These are phyloP conservation scores for Odontamblyopus lacepedii DNA, from an alignment of 2,797 vertebrate genomes.

Conservation along the genomic window DNA sequence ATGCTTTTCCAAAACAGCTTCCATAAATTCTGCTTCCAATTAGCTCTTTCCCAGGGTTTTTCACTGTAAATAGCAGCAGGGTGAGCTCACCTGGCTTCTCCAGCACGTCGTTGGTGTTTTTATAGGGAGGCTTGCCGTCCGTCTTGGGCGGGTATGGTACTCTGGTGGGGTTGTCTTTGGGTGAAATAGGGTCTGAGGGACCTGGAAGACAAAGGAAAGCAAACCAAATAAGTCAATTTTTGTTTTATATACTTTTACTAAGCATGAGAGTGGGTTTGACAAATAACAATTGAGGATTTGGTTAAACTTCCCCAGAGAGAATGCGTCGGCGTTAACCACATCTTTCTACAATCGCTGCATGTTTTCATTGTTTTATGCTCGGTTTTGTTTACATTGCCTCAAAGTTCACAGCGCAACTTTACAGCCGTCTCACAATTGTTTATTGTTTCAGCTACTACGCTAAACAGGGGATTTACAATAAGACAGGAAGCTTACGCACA, in stretches of 20 bases:
- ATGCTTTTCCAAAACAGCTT: slow-evolving; percentile 10
- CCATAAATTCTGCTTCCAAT: slow-evolving; percentile 35
- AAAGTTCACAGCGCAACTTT: slow-evolving; percentile 9
- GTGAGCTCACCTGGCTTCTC: slow-evolving; percentile 69
- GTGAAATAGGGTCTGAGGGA: slow-evolving; percentile 84
- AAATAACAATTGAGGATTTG: not conserved
- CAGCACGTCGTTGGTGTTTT: slow-evolving; percentile 68
- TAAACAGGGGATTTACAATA: slow-evolving; percentile 11
- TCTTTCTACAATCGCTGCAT: not conserved
- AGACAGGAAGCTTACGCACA: slow-evolving; percentile 7
- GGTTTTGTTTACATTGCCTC: slow-evolving; percentile 3
- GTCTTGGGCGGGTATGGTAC: slow-evolving; percentile 80
- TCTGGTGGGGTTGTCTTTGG: slow-evolving; percentile 87
- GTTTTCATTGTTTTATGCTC: slow-evolving; percentile 10
- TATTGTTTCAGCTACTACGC: slow-evolving; percentile 9
- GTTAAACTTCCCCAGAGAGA: slow-evolving; percentile 5
- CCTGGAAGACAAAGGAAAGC: slow-evolving; percentile 71
- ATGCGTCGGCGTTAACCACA: not conserved
- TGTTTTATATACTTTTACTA: slow-evolving; percentile 4
- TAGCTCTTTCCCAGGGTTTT: slow-evolving; percentile 4
- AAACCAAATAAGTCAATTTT: not conserved
- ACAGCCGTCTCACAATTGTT: slow-evolving; percentile 11
- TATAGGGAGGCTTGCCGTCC: slow-evolving; percentile 83
- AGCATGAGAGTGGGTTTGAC: not conserved
- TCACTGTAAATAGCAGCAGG: not conserved